phyloP scores from a whole-genome alignment of 2,888 invertebrate genomes.

The Archaeoteleia sp. region DNA sequence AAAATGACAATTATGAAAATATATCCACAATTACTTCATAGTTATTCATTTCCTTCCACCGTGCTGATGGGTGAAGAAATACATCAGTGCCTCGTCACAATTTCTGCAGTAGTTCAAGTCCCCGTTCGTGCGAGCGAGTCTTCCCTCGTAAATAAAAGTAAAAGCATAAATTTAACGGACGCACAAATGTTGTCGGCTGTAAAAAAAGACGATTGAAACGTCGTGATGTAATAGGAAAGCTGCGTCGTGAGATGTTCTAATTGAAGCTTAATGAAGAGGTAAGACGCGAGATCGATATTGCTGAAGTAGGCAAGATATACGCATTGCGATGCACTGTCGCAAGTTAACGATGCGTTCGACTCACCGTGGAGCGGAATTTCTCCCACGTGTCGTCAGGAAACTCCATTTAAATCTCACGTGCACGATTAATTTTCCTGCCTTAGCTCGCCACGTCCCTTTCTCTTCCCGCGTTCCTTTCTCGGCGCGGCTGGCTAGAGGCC shows the following conservation, averaged over 20 bases:
- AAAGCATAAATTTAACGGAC: no score
- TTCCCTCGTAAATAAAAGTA: no score
- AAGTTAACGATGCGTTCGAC: conserved; percentile 4
- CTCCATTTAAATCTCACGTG: conserved; percentile 49
- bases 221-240: conserved; percentile 32
- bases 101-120: no score
- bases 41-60: no score
- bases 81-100: no score
- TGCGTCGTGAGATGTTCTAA: conserved; percentile 32
- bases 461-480: conserved; percentile 34
- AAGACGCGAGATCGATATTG: conserved; percentile 6
- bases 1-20: no score
- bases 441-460: conserved; percentile 19
- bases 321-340: not conserved
- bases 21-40: no score
- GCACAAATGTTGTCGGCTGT: not conserved
- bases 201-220: conserved; percentile 27
- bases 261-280: conserved; percentile 42
- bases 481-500: conserved; percentile 22
- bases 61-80: no score
- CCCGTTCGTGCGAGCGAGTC: no score
- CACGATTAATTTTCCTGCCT: conserved; percentile 43
- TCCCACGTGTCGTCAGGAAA: conserved; percentile 43
- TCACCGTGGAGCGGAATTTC: conserved; percentile 24
- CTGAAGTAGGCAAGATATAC: conserved; percentile 4